phyloP scores from a whole-genome alignment of 2,113 vertebrate species.

The Coptodon rendalli region DNA sequence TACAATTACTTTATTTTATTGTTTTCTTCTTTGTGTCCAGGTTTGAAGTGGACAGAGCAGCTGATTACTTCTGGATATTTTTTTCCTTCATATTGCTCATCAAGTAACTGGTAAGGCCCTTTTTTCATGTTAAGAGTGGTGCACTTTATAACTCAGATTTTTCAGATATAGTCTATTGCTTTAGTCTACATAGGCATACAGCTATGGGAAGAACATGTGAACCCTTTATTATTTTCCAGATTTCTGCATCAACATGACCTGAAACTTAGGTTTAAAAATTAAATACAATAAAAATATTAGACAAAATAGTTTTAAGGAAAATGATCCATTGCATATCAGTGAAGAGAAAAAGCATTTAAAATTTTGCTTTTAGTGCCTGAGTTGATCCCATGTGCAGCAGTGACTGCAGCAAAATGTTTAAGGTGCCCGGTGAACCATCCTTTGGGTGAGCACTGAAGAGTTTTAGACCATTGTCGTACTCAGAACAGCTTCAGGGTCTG shows the following conservation, averaged over 20 bases:
- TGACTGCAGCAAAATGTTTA: background rate
- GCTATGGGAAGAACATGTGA: background rate
- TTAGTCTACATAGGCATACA: rapidly evolving
- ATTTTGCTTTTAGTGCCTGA: background rate
- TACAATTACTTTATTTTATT: background rate
- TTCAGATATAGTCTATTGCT: background rate
- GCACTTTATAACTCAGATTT: background rate
- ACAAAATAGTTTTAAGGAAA: background rate
- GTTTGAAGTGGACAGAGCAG: background rate
- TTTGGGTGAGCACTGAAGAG: background rate
- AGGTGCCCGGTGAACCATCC: background rate
- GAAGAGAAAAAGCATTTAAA: background rate
- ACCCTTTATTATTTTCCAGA: background rate
- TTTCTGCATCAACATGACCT: background rate
- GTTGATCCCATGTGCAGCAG: background rate
- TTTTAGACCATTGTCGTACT: background rate
- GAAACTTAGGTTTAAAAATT: background rate
- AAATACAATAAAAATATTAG: background rate
- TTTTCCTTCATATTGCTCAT: background rate
- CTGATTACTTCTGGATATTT: background rate
- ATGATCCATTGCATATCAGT: background rate
- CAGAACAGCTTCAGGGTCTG: background rate
- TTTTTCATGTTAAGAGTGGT: background rate
- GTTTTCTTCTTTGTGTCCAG: slow-evolving; percentile 1
- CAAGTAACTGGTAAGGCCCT: slow-evolving; percentile 13